Conservation (phyloP, 2,888 invertebrate species). For the Acronicta leporina region DNA sequence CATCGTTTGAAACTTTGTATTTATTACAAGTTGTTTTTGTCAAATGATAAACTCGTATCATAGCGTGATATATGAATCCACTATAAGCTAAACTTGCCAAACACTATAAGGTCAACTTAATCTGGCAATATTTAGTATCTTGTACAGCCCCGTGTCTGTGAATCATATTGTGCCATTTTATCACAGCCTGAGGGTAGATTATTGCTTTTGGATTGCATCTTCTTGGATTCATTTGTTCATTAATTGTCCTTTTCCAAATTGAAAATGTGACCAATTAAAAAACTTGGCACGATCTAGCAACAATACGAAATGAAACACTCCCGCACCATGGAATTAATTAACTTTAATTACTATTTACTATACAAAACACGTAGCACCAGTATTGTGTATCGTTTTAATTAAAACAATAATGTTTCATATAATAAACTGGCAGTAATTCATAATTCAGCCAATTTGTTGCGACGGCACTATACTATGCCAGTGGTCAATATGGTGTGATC, state of each 20-base stretch:
- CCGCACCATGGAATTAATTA: constrained; percentile 42
- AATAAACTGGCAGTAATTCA: constrained; percentile 52
- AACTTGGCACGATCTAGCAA: constrained; percentile 11
- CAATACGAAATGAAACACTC: constrained; percentile 29
- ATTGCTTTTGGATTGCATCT: too few relatives aligned
- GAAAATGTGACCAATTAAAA: constrained; percentile 7
- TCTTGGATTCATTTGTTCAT: not conserved
- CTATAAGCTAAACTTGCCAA: too few relatives aligned
- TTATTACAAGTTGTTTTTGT: too few relatives aligned
- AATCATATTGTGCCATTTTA: too few relatives aligned
- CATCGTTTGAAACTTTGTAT: too few relatives aligned
- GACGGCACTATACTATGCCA: constrained; percentile 12
- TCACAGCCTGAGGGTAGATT: too few relatives aligned
- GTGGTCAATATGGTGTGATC: constrained; percentile 5
- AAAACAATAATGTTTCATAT: constrained; percentile 53
- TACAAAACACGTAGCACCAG: constrained; percentile 33
- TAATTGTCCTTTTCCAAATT: not conserved
- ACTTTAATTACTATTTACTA: constrained; percentile 45
- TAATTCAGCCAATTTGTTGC: constrained; percentile 57
- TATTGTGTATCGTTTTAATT: constrained; percentile 54
- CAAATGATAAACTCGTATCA: too few relatives aligned
- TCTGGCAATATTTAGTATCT: too few relatives aligned
- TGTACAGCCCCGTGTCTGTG: too few relatives aligned
- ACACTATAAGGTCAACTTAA: too few relatives aligned
- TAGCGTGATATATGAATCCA: too few relatives aligned